phyloP scores from a whole-genome alignment of 2,797 vertebrate species.

The Chaenodraco wilsoni region DNA sequence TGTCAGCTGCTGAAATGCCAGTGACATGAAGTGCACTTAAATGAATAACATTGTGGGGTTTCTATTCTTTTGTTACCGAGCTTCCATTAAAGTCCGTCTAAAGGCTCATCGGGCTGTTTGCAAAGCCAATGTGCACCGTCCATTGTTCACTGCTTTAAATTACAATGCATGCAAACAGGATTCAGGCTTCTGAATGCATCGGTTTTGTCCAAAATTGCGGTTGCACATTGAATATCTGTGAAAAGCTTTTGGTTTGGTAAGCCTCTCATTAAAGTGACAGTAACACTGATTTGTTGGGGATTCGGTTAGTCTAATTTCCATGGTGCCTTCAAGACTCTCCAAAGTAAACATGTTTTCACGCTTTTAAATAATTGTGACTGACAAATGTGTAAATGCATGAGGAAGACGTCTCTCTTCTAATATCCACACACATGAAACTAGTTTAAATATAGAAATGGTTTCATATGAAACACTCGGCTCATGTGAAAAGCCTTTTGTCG shows the following conservation, averaged over 20 bases:
- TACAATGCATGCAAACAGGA: constrained; percentile 29
- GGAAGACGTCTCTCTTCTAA: constrained; percentile 8
- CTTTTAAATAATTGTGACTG: constrained; percentile 21
- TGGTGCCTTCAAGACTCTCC: constrained; percentile 21
- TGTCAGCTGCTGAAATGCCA: constrained; percentile 5
- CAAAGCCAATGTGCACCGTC: constrained; percentile 18
- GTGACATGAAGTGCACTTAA: constrained; percentile 9
- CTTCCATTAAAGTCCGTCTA: constrained; percentile 17
- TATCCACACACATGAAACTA: constrained; percentile 11
- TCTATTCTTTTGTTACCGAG: background rate
- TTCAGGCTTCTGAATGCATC: constrained; percentile 27
- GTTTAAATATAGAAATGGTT: constrained; percentile 22
- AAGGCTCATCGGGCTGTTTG: constrained; percentile 27
- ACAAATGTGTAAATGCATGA: constrained; percentile 25
- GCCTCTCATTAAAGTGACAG: constrained; percentile 55
- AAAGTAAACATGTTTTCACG: constrained; percentile 23
- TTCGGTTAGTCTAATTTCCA: constrained; percentile 44
- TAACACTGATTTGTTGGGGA: constrained; percentile 47
- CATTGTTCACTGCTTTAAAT: constrained; percentile 37
- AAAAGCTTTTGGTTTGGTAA: constrained; percentile 37
- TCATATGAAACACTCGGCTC: constrained; percentile 18
- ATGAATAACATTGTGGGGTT: constrained; percentile 2
- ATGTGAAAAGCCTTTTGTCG: constrained; percentile 21
- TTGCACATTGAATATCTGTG: constrained; percentile 9
- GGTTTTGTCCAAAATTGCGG: constrained; percentile 20